A percentile compares a stretch with the other conserved stretches of the same genome.
These are phyloP conservation scores for Pteronura brasiliensis DNA, from an alignment of 2,113 vertebrate species.

Conservation along the genomic window DNA sequence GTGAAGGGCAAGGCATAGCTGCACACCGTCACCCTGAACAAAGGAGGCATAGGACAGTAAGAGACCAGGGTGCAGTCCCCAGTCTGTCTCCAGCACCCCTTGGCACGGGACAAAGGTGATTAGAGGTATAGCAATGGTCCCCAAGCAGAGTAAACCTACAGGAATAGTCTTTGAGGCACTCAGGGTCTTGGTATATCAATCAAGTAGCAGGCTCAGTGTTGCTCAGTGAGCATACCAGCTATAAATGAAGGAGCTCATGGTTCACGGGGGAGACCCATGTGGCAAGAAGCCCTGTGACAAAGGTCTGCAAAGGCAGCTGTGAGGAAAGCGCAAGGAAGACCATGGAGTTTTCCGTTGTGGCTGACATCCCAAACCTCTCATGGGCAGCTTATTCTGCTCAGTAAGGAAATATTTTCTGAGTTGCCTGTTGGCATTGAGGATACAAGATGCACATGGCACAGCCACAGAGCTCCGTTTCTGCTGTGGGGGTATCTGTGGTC, in stretches of 20 bases:
- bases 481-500: too few relatives aligned
- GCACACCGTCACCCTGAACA: rapidly evolving
- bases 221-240: neutral
- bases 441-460: neutral
- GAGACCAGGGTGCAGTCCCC: rapidly evolving
- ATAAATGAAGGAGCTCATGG: rapidly evolving
- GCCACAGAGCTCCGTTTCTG: neutral
- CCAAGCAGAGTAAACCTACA: neutral
- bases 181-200: neutral
- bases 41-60: neutral
- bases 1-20: rapidly evolving
- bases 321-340: neutral
- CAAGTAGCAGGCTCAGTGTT: neutral
- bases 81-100: neutral
- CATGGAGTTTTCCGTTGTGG: neutral
- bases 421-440: rapidly evolving
- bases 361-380: neutral
- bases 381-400: too few relatives aligned
- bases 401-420: neutral
- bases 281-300: neutral
- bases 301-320: neutral
- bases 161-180: neutral
- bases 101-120: neutral
- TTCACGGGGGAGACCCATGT: neutral
- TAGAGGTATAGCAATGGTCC: neutral